Percentiles rank a stretch among this genome's conserved stretches.
These are phyloP conservation scores for Mythimna pallens DNA, from an alignment of 2,888 invertebrate species.

Conservation along the genomic window DNA sequence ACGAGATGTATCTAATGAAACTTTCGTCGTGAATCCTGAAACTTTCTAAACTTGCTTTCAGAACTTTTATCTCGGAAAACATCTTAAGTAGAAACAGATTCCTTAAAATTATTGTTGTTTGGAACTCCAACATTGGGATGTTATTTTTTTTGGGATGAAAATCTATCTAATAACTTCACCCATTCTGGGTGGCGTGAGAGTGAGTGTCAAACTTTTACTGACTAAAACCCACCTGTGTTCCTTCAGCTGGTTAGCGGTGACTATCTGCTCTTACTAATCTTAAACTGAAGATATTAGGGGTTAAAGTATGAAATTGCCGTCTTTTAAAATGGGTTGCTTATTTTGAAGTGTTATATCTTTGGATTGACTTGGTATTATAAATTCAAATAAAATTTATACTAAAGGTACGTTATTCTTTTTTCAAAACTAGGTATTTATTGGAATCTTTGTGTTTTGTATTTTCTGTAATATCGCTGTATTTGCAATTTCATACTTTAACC, in stretches of 20 bases:
- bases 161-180: not conserved
- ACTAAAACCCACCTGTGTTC: not conserved
- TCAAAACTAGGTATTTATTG: too few relatives aligned
- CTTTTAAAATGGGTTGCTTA: too few relatives aligned
- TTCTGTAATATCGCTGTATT: too few relatives aligned
- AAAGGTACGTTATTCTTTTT: too few relatives aligned
- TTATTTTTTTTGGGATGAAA: not conserved
- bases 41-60: slow-evolving; percentile 9
- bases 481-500: too few relatives aligned
- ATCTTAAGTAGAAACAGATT: slow-evolving; percentile 1
- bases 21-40: slow-evolving; percentile 10
- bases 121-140: not conserved
- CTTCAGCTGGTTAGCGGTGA: not conserved
- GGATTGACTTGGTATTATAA: too few relatives aligned
- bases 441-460: too few relatives aligned
- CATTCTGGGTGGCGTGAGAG: not conserved
- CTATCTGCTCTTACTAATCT: too few relatives aligned
- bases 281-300: too few relatives aligned
- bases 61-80: slow-evolving; percentile 25
- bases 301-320: too few relatives aligned
- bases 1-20: slow-evolving; percentile 6
- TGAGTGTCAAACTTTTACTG: not conserved
- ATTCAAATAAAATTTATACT: too few relatives aligned
- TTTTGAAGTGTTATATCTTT: too few relatives aligned
- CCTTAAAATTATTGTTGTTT: slow-evolving; percentile 26